Percentiles rank a stretch among this genome's conserved stretches.
These are phyloP conservation scores for Festucalex cinctus DNA, from an alignment of 2,113 vertebrate species.

Conservation along the genomic window DNA sequence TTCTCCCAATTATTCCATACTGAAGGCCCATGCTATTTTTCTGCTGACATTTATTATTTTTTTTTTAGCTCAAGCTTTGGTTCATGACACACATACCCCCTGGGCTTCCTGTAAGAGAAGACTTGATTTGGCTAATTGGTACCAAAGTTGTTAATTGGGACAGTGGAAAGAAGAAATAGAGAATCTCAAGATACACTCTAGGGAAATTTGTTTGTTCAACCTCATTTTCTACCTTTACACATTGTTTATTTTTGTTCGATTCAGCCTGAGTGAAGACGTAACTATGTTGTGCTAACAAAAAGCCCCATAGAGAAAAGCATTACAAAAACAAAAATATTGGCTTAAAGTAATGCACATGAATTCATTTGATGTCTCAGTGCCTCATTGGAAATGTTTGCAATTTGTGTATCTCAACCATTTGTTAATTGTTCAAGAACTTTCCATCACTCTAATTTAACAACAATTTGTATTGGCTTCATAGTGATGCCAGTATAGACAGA, in stretches of 20 bases:
- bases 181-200: slow-evolving; percentile 39
- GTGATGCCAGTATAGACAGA: not conserved
- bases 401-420: not conserved
- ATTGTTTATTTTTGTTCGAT: slow-evolving; percentile 28
- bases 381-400: not conserved
- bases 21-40: slow-evolving; percentile 27
- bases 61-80: slow-evolving; percentile 24
- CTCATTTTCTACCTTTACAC: slow-evolving; percentile 55
- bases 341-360: not conserved
- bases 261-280: slow-evolving; percentile 29
- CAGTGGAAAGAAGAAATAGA: slow-evolving; percentile 57
- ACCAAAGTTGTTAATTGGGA: slow-evolving; percentile 69
- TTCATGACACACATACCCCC: slow-evolving; percentile 56
- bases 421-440: not conserved
- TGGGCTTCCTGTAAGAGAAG: slow-evolving; percentile 52
- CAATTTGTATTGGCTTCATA: not conserved
- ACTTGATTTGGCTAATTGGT: slow-evolving; percentile 71
- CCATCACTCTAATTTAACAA: not conserved
- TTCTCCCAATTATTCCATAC: slow-evolving; percentile 34
- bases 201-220: slow-evolving; percentile 61
- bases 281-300: slow-evolving; percentile 42
- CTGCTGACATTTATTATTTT: slow-evolving; percentile 28
- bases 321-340: slow-evolving; percentile 21
- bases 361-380: not conserved
- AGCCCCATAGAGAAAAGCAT: slow-evolving; percentile 11